Percentiles rank a stretch among this genome's conserved stretches.
These are phyloP conservation scores for Apus apus DNA, from an alignment of 2,113 vertebrate genomes.

Conservation along the genomic window DNA sequence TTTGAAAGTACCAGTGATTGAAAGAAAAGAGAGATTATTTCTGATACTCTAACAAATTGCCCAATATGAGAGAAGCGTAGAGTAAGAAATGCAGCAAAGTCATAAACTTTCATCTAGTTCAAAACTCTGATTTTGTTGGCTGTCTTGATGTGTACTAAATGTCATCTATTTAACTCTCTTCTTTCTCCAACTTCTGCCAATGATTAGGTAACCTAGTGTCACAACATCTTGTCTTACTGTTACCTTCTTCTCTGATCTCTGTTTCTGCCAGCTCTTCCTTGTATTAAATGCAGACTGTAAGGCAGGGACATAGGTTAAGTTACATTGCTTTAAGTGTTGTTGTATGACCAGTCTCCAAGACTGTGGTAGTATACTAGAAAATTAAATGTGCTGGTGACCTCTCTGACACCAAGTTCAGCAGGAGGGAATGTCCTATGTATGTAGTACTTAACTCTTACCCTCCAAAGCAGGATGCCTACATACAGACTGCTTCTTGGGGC, in stretches of 20 bases:
- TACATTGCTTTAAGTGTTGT: neutral
- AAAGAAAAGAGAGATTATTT: neutral
- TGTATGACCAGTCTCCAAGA: neutral
- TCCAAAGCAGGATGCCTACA: neutral
- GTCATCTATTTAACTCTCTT: neutral
- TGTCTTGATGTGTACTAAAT: neutral
- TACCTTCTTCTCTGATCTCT: neutral
- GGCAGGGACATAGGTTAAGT: neutral
- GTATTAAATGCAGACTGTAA: neutral
- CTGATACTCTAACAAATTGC: neutral
- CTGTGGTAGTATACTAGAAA: neutral
- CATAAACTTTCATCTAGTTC: neutral
- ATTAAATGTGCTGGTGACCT: neutral
- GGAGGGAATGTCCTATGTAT: neutral
- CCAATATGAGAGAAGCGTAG: neutral
- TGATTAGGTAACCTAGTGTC: neutral
- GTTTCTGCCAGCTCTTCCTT: neutral
- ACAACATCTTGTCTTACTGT: neutral
- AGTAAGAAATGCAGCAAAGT: neutral
- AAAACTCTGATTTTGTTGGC: neutral
- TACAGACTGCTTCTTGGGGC: neutral
- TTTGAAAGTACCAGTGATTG: neutral
- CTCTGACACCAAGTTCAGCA: neutral
- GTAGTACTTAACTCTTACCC: neutral
- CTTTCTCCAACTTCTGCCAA: neutral